Conservation (phyloP, 2,797 vertebrate species). For the Antrozous pallidus region DNA sequence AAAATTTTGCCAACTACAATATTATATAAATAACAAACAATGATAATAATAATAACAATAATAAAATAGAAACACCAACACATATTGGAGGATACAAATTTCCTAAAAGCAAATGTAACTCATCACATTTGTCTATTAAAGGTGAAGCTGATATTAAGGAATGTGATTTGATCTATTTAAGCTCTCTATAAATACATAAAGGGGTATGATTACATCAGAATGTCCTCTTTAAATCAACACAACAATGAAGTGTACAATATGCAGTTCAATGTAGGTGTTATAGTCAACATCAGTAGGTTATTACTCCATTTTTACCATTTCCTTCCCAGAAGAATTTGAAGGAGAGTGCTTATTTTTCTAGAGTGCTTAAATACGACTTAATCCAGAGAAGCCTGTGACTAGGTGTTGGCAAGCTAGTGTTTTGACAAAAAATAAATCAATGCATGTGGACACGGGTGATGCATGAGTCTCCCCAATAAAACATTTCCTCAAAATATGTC, state of each 20-base stretch:
- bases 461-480: conserved; percentile 55
- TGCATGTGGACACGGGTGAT: conserved; percentile 32
- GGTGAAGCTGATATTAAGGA: background rate
- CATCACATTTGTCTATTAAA: conserved; percentile 10
- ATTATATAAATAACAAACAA: conserved; percentile 19
- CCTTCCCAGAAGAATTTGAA: conserved; percentile 44
- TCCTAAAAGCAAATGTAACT: conserved; percentile 33
- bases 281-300: conserved; percentile 11
- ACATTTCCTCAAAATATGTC: conserved; percentile 61
- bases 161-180: background rate
- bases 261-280: conserved; percentile 20
- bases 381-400: conserved; percentile 39
- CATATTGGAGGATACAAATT: background rate
- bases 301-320: conserved; percentile 48
- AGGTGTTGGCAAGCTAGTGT: conserved; percentile 59
- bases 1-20: background rate
- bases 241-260: background rate
- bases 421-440: conserved; percentile 67
- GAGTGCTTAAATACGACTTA: conserved; percentile 39
- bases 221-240: conserved; percentile 47
- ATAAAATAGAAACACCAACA: background rate
- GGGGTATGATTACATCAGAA: background rate
- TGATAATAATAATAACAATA: conserved; percentile 57
- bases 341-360: conserved; percentile 60
- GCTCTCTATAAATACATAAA: conserved; percentile 29